Evolutionary conservation across 2,888 invertebrate genomes (phyloP).

Genomic region (Beris morrisii): DNA sequence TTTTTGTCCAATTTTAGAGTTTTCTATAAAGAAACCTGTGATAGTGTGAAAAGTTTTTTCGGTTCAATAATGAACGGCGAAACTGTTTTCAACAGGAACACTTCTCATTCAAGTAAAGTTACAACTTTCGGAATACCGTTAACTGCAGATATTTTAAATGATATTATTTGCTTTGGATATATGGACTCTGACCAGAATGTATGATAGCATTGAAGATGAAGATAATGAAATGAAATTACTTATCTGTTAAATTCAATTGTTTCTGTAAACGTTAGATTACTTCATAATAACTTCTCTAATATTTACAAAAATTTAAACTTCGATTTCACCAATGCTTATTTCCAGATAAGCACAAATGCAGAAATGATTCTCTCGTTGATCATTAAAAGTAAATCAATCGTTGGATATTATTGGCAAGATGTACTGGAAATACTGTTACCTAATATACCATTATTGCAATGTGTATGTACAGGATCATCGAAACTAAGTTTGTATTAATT

Average conservation of each 20-base stretch:
- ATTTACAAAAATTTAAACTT: no score
- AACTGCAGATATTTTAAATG: slow-evolving; percentile 45
- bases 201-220: background rate
- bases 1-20: slow-evolving; percentile 28
- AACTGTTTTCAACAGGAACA: slow-evolving; percentile 41
- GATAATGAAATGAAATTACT: background rate
- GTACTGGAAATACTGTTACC: slow-evolving; percentile 45
- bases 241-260: background rate
- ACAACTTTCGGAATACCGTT: slow-evolving; percentile 50
- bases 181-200: slow-evolving; percentile 38
- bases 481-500: slow-evolving; percentile 1
- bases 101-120: slow-evolving; percentile 40
- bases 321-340: no score
- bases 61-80: slow-evolving; percentile 48
- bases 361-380: slow-evolving; percentile 48
- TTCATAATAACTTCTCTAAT: no score
- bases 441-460: slow-evolving; percentile 47
- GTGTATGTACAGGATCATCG: slow-evolving; percentile 36
- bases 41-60: slow-evolving; percentile 46
- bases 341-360: slow-evolving; percentile 41
- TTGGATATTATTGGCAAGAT: slow-evolving; percentile 42
- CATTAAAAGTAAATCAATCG: slow-evolving; percentile 45
- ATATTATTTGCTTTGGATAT: slow-evolving; percentile 45
- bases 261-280: background rate
- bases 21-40: slow-evolving; percentile 43